Evolutionary conservation across 2,113 vertebrate species (phyloP).

Genomic region (Poeciliopsis prolifica): DNA sequence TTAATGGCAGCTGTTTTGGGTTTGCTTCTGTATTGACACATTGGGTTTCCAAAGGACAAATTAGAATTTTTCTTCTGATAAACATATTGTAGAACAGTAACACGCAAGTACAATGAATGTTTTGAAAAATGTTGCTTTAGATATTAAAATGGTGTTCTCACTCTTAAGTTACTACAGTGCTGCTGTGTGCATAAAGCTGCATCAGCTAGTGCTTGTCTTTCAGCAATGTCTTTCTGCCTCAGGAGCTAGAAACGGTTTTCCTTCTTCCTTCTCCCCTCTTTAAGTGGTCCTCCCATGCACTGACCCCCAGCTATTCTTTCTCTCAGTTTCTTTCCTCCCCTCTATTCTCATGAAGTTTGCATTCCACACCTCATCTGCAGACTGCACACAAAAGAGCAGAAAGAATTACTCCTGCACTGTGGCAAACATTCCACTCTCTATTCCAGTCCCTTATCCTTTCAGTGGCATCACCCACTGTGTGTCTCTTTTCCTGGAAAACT

Average conservation of each 20-base stretch:
- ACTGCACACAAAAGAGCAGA: conserved; percentile 79
- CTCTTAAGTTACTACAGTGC: conserved; percentile 13
- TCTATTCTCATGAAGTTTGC: conserved; percentile 76
- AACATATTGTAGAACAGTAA: neutral
- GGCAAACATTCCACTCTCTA: conserved; percentile 75
- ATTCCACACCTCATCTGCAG: conserved; percentile 82
- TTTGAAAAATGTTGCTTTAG: neutral
- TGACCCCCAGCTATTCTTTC: conserved; percentile 50
- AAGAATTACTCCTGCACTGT: conserved; percentile 70
- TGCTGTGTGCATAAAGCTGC: conserved; percentile 37
- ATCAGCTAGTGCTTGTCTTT: conserved; percentile 28
- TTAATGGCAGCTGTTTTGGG: neutral
- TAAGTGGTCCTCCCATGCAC: conserved; percentile 8
- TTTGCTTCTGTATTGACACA: neutral
- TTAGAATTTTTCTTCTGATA: neutral
- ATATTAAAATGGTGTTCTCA: neutral
- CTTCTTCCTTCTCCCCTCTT: conserved; percentile 28
- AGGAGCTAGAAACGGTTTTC: conserved; percentile 22
- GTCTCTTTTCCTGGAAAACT: conserved; percentile 14
- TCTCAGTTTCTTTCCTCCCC: conserved; percentile 42
- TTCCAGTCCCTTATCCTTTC: conserved; percentile 46
- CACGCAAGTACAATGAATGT: neutral
- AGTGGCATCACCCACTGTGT: conserved; percentile 22
- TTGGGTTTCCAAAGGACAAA: neutral
- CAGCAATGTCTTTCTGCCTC: conserved; percentile 15